Evolutionary conservation across 2,888 invertebrate species (phyloP).

Genomic region (Stenichneumon culpator): DNA sequence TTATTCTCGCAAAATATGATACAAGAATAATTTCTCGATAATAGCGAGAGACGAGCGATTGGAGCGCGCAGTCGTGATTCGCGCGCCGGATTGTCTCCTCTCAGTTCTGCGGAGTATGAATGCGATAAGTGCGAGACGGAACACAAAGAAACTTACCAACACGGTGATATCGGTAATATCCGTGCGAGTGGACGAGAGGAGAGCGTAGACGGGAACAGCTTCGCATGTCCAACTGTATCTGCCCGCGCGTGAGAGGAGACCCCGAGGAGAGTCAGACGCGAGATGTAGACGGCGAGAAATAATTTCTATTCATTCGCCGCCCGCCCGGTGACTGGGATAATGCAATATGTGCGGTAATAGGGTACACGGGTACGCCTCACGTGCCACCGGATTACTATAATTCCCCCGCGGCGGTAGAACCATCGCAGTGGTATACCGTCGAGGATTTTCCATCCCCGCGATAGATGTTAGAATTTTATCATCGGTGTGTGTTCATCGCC

Average conservation of each 20-base stretch:
- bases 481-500: constrained; percentile 23
- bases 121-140: constrained; percentile 25
- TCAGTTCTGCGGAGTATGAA: constrained; percentile 6
- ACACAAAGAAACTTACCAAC: neutral
- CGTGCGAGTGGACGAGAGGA: neutral
- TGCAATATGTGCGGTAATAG: constrained; percentile 69
- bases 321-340: constrained; percentile 68
- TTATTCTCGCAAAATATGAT: constrained; percentile 14
- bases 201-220: constrained; percentile 11
- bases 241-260: constrained; percentile 10
- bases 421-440: constrained; percentile 39
- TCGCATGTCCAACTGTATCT: constrained; percentile 29
- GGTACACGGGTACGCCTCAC: constrained; percentile 65
- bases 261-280: constrained; percentile 17
- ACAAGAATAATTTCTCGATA: constrained; percentile 33
- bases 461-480: constrained; percentile 54
- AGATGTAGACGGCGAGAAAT: constrained; percentile 58
- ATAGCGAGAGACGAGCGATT: constrained; percentile 27
- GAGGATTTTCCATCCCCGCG: constrained; percentile 60
- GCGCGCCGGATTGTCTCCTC: constrained; percentile 17
- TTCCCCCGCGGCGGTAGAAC: constrained; percentile 57
- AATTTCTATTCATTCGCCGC: constrained; percentile 68
- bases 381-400: constrained; percentile 70
- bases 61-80: constrained; percentile 18
- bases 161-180: neutral